phyloP scores from a whole-genome alignment of 2,113 vertebrate genomes.

The Anguilla japonica region DNA sequence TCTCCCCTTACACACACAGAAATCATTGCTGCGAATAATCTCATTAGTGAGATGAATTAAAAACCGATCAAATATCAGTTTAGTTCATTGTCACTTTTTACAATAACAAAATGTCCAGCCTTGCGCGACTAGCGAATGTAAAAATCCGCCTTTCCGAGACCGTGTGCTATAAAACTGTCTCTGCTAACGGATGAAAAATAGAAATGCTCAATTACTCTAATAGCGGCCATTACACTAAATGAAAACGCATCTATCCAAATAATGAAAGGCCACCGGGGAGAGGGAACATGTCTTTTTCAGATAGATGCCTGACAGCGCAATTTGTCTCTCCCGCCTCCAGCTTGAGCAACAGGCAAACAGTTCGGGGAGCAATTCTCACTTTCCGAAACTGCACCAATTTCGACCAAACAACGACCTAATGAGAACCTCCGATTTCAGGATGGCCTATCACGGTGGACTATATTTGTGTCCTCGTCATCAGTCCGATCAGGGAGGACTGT shows the following conservation, averaged over 20 bases:
- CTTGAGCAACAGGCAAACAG: background rate
- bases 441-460: background rate
- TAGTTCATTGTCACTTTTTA: constrained; percentile 13
- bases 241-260: background rate
- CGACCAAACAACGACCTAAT: background rate
- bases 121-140: background rate
- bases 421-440: background rate
- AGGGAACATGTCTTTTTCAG: background rate
- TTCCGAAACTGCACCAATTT: background rate
- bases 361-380: background rate
- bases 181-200: background rate
- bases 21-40: background rate
- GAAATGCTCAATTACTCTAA: background rate
- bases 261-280: background rate
- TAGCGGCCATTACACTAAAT: background rate
- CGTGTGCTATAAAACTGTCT: background rate
- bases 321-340: background rate
- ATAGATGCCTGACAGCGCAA: background rate
- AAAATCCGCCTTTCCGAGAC: background rate
- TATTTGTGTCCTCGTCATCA: background rate
- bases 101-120: constrained; percentile 21
- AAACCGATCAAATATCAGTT: background rate
- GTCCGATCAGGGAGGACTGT: background rate
- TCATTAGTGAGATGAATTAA: background rate
- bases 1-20: background rate